These are phyloP conservation scores for Promerops cafer DNA, from an alignment of 2,113 vertebrate genomes.

Conservation along the genomic window DNA sequence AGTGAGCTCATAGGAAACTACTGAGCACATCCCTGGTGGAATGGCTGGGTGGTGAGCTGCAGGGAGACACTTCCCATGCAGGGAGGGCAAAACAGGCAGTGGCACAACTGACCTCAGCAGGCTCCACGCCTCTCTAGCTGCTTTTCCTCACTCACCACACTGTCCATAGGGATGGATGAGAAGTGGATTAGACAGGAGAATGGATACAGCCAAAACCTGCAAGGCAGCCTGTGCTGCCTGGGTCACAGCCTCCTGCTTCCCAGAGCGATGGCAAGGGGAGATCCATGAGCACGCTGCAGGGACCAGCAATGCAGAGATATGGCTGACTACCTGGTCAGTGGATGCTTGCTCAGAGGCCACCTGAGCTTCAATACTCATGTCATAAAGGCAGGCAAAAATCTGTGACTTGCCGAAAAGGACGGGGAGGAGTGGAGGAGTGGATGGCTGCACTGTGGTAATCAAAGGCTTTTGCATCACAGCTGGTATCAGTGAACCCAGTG, in stretches of 20 bases:
- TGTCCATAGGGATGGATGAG: accelerated
- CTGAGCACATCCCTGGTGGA: background rate
- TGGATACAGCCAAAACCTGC: background rate
- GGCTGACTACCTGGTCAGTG: background rate
- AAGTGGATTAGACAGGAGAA: background rate
- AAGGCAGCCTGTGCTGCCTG: background rate
- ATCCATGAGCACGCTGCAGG: accelerated
- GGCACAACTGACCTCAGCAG: background rate
- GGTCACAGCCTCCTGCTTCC: background rate
- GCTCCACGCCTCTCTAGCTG: background rate
- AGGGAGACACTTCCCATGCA: background rate
- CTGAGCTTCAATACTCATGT: background rate
- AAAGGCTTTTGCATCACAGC: background rate
- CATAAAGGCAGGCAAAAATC: background rate
- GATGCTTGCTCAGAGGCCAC: background rate
- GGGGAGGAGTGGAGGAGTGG: background rate
- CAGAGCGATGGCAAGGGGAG: background rate
- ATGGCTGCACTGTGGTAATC: background rate
- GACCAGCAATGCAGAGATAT: background rate
- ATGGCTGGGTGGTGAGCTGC: background rate
- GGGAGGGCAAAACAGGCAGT: background rate
- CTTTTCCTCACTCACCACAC: background rate
- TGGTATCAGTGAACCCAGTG: background rate
- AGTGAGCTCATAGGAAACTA: background rate
- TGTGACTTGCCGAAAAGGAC: background rate